Conservation (phyloP, 2,888 invertebrate genomes). For the Drosophila histrio region DNA sequence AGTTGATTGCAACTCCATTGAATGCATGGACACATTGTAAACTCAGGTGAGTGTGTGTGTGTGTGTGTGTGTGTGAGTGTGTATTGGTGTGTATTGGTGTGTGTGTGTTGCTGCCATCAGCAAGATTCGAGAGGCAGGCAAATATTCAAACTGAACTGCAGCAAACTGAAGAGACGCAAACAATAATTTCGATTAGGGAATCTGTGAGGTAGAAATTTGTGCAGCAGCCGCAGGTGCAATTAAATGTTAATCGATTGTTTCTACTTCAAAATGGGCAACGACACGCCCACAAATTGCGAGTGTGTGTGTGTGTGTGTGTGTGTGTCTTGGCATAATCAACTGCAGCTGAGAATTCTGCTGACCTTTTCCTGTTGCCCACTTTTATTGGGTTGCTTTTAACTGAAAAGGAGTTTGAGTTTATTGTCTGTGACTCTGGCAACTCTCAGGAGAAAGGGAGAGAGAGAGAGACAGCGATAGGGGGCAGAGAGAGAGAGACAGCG, state of each 20-base stretch:
- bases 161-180: constrained; percentile 47
- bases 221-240: constrained; percentile 61
- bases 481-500: neutral
- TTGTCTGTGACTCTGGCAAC: constrained; percentile 21
- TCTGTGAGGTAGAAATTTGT: constrained; percentile 34
- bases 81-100: no score
- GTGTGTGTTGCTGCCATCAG: constrained; percentile 21
- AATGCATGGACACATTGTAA: constrained; percentile 5
- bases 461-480: neutral
- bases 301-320: constrained; percentile 9
- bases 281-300: constrained; percentile 24
- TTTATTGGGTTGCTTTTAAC: constrained; percentile 15
- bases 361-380: constrained; percentile 26
- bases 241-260: constrained; percentile 75
- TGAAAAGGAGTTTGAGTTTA: neutral
- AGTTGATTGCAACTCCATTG: constrained; percentile 8
- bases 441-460: neutral
- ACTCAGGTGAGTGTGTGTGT: neutral
- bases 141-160: constrained; percentile 24
- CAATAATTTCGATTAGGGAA: constrained; percentile 64
- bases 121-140: constrained; percentile 29
- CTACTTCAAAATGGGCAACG: constrained; percentile 19
- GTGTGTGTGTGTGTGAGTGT: neutral
- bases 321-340: constrained; percentile 37
- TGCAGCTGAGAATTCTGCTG: constrained; percentile 13